Evolutionary conservation across 2,797 vertebrate genomes (phyloP), one percentile per base, ranked within the genome.

Genomic region (Menidia menidia): DNA sequence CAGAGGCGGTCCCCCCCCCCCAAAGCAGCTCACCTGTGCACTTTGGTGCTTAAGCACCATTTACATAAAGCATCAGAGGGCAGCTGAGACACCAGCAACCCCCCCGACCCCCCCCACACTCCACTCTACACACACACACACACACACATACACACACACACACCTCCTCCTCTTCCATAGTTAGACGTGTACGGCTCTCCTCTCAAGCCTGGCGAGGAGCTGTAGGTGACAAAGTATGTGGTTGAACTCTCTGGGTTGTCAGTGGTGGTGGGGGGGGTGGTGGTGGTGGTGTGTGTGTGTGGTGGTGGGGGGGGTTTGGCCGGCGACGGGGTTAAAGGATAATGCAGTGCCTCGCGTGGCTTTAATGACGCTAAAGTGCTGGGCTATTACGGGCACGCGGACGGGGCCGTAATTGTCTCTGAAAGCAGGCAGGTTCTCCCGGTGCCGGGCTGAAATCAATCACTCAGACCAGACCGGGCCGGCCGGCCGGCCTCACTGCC

Each of bases 391-490:
- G 87, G 93, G 88, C 92, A 94, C 92, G 95, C 81, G 84, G 91
- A 94, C 91, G 93, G 91, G 88, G 90, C 92, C 92, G 80, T 95
- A 96, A 96, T 95, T 95, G 94, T 95, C 94, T 95, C 93, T 95
- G 94, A 96, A 95, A 96, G 95, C 95, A 96, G 90, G 93, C 95
- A 95, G 94, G 93, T 95, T 93, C 91, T 94, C 91, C 90, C 89
- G 90, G 89, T 89, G 92, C 94, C 90, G 92, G 94, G 91, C 93
- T 94, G 93, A 94, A 95, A 96, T 96, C 94, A 95, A 95, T 95
- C 95, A 95, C 92, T 95, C 92, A 92, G 89, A 89, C 85, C 87
- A 67, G 74, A n/a, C n/a, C n/a, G n/a, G n/a, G n/a, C n/a, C n/a
- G n/a, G n/a, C n/a, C n/a, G n/a, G n/a, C n/a, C n/a, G n/a, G n/a